These are phyloP conservation scores for Sebastes cheni DNA, from an alignment of 2,797 vertebrate genomes.

Conservation along the genomic window DNA sequence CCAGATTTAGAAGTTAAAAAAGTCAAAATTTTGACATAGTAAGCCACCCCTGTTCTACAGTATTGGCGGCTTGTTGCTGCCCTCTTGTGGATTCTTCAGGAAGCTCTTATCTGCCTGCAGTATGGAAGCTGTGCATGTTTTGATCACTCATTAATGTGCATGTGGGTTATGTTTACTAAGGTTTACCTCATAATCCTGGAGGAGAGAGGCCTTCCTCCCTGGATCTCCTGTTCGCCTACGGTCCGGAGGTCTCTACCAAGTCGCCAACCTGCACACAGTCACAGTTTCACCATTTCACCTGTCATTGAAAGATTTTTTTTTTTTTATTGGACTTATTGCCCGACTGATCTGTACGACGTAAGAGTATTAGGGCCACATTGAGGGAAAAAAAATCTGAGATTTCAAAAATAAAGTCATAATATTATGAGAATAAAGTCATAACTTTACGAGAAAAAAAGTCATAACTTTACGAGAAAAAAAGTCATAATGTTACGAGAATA, in stretches of 20 bases:
- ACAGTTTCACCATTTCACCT: neutral
- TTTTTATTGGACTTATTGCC: too few relatives aligned
- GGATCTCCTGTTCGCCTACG: neutral
- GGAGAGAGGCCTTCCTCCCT: neutral
- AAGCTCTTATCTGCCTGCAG: neutral
- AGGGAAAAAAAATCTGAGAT: too few relatives aligned
- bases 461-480: too few relatives aligned
- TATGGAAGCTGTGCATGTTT: neutral
- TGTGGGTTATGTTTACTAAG: neutral
- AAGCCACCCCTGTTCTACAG: neutral
- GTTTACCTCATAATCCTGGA: neutral
- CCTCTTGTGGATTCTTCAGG: neutral
- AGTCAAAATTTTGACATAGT: too few relatives aligned
- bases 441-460: too few relatives aligned
- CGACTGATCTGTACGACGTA: too few relatives aligned
- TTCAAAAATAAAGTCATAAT: too few relatives aligned
- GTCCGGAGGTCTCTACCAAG: slow-evolving; percentile 24
- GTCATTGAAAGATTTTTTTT: neutral
- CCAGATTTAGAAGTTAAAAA: too few relatives aligned
- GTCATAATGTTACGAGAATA: too few relatives aligned
- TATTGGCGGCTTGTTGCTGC: neutral
- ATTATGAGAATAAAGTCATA: too few relatives aligned
- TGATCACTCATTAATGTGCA: neutral
- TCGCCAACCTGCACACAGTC: slow-evolving; percentile 24
- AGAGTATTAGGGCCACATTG: too few relatives aligned